phyloP scores from a whole-genome alignment of 2,888 invertebrate species.

The Tupiocoris notatus region DNA sequence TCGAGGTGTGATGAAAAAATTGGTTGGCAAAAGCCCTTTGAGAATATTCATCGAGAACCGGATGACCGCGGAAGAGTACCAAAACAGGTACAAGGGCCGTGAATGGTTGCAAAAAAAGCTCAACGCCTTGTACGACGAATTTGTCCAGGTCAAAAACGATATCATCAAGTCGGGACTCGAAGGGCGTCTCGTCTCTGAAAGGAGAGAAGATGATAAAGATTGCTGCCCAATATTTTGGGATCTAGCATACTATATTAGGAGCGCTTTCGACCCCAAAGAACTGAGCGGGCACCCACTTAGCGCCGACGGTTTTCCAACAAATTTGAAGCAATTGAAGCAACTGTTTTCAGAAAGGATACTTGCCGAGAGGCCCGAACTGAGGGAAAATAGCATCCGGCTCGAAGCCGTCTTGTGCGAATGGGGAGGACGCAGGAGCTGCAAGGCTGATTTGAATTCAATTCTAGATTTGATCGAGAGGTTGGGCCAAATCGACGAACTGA shows the following conservation, averaged over 20 bases:
- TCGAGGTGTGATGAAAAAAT: slow-evolving; percentile 4
- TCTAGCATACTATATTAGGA: slow-evolving; percentile 4
- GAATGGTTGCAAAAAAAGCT: slow-evolving; percentile 23
- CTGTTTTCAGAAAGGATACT: not conserved
- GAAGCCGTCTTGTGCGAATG: not conserved
- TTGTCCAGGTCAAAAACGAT: not conserved
- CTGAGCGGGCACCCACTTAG: not conserved
- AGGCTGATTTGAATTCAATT: slow-evolving; percentile 16
- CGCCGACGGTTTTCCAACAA: not conserved
- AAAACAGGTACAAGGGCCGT: slow-evolving; percentile 13
- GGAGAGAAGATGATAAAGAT: not conserved
- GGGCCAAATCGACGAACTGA: slow-evolving; percentile 9
- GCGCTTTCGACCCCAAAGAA: not conserved
- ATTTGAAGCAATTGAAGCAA: not conserved
- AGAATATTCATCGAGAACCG: slow-evolving; percentile 11
- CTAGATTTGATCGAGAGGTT: slow-evolving; percentile 12
- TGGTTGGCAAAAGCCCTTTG: slow-evolving; percentile 6
- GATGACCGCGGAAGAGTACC: slow-evolving; percentile 17
- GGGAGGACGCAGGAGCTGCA: slow-evolving; percentile 13
- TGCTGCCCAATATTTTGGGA: slow-evolving; percentile 31
- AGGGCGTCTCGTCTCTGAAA: slow-evolving; percentile 1
- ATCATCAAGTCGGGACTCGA: slow-evolving; percentile 4
- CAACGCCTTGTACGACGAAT: slow-evolving; percentile 5
- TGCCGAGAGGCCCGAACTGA: slow-evolving; percentile 5
- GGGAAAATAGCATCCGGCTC: not conserved